Evolutionary conservation across 2,113 vertebrate species (phyloP), one percentile per base, ranked within the genome.

Genomic region (Odocoileus hemionus): DNA sequence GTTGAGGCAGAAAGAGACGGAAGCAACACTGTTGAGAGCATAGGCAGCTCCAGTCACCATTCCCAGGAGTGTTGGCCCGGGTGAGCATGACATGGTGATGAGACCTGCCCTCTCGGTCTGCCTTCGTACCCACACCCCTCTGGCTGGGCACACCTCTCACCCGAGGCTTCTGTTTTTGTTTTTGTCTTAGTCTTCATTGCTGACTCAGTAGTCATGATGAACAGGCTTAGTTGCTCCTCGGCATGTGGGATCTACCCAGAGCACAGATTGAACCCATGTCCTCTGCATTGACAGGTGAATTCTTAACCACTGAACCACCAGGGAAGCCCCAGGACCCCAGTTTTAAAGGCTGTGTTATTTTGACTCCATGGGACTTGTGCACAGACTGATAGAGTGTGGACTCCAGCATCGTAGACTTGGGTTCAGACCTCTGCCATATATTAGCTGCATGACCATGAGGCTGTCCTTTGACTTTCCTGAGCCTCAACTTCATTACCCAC

Each of bases 41-140:
- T 5, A 8, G 10, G 54, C 17, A 19, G 47, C 55, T n/a, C 23
- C 60, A 2, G 16, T 10, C 21, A 0, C 87, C 55, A 4, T 43
- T 30, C 76, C 36, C 52, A 23, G 55, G 43, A 43, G 25, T 60
- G 26, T 1, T 7, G 17, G 21, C 64, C 82, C 13, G 17, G 23
- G 23, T 45, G 39, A 52, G 6, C 11, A 0, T 3, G 21, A 14
- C 0, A 0, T 6, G 47, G 50, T 13, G 28, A 21, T 5, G 30
- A 80, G 39, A 57, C 47, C 45, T 21, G 0, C 26, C 26, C 3
- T 58, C 57, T 43, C 33, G 0, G 4, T n/a, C 74, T 43, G 45
- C 61, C 52, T 43, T 36, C 33, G 3, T 25, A 0, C 39, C 84
- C 84, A 50, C 47, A 7, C 30, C 30, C 33, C 13, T 78, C 13